Conservation (phyloP, 1,140 invertebrate species). For the Battus philenor region DNA sequence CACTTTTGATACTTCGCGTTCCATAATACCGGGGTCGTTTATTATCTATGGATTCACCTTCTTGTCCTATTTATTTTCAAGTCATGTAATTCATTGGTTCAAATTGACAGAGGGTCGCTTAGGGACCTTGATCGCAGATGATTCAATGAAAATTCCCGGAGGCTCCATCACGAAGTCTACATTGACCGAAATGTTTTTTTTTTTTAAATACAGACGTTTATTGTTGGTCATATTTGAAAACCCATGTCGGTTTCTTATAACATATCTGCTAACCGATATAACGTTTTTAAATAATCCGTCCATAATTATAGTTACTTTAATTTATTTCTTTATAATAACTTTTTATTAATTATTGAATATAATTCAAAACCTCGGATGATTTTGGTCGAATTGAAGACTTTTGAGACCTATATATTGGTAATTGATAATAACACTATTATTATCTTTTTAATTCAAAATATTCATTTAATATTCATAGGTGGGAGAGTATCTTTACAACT, state of each 20-base stretch:
- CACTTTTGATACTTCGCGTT: constrained; percentile 9
- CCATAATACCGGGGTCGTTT: not conserved
- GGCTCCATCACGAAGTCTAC: constrained; percentile 1
- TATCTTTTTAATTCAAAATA: no score
- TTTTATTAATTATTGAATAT: not conserved
- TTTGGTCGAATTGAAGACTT: no score
- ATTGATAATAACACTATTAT: no score
- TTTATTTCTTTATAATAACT: not conserved
- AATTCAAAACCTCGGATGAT: no score
- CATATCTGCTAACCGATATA: no score
- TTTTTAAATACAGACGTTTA: not conserved
- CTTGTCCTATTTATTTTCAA: constrained; percentile 15
- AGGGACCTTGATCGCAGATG: constrained; percentile 5
- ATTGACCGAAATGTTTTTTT: not conserved
- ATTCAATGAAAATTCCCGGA: constrained; percentile 15
- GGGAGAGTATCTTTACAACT: no score
- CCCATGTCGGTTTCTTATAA: no score
- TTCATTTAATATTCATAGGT: no score
- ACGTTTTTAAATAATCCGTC: no score
- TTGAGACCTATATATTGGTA: no score
- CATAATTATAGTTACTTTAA: not conserved
- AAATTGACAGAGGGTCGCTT: constrained; percentile 17
- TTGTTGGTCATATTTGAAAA: no score
- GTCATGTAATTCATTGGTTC: constrained; percentile 18
- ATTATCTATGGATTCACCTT: constrained; percentile 8